These are phyloP conservation scores for Syndactyla subalaris DNA, from an alignment of 2,797 vertebrate genomes.

Conservation along the genomic window DNA sequence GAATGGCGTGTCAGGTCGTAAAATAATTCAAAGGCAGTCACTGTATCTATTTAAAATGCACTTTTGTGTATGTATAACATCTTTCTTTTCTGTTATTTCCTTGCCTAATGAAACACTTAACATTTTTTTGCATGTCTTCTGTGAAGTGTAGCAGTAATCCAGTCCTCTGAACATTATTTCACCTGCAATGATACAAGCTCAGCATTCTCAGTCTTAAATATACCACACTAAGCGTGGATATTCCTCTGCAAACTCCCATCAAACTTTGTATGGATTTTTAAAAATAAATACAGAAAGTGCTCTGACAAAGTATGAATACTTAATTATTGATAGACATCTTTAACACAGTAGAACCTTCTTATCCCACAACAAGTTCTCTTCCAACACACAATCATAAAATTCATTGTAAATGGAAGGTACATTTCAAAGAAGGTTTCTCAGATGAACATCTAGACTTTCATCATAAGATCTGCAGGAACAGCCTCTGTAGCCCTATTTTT, in stretches of 20 bases:
- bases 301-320: background rate
- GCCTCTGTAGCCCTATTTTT: background rate
- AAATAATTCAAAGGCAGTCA: background rate
- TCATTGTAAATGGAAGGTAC: background rate
- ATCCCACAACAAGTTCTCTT: accelerated
- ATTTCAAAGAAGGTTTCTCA: background rate
- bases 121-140: background rate
- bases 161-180: background rate
- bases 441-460: background rate
- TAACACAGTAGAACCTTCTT: accelerated
- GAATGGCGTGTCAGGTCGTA: background rate
- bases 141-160: background rate
- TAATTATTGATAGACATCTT: background rate
- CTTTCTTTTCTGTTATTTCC: background rate
- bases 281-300: background rate
- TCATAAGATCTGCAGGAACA: background rate
- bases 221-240: background rate
- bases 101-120: background rate
- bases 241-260: background rate
- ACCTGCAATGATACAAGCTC: background rate
- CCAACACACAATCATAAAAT: background rate
- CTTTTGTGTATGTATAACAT: background rate
- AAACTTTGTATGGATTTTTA: background rate
- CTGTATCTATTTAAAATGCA: background rate
- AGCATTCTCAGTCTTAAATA: background rate